Evolutionary conservation across 2,888 invertebrate species (phyloP).

Genomic region (Ypsolopha sequella): DNA sequence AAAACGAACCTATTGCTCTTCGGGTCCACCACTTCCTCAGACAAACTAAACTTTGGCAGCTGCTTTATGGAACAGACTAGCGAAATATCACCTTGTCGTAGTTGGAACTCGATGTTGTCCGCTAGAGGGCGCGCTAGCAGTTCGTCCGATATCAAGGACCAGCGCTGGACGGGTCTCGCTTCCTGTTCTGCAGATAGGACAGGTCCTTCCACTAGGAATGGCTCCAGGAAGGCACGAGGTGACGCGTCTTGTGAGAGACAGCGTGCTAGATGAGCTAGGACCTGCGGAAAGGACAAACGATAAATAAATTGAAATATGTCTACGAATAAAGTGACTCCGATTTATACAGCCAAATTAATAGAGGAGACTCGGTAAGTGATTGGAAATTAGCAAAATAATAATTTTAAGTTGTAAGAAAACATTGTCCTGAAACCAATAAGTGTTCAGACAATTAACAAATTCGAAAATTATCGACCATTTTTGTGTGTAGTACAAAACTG

Average conservation of each 20-base stretch:
- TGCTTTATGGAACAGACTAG: conserved; percentile 87
- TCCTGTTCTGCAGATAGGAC: conserved; percentile 90
- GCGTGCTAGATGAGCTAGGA: conserved; percentile 89
- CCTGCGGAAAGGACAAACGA: conserved; percentile 22
- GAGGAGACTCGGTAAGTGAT: too few species aligned
- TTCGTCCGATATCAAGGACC: conserved; percentile 96
- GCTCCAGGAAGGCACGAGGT: conserved; percentile 95
- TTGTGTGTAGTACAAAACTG: too few species aligned
- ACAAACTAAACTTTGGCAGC: conserved; percentile 94
- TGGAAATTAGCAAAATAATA: too few species aligned
- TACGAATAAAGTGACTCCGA: too few species aligned
- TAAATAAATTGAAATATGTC: too few species aligned
- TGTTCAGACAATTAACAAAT: too few species aligned
- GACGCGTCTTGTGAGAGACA: conserved; percentile 95
- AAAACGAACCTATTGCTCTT: conserved; percentile 96
- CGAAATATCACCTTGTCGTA: conserved; percentile 93
- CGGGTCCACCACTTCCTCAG: conserved; percentile 96
- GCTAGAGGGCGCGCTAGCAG: conserved; percentile 88
- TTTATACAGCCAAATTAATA: too few species aligned
- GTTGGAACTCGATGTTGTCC: conserved; percentile 88
- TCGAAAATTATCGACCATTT: too few species aligned
- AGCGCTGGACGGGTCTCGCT: conserved; percentile 86
- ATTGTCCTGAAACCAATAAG: too few species aligned
- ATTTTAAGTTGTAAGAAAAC: too few species aligned
- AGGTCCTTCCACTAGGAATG: conserved; percentile 88